Evolutionary conservation across 2,888 invertebrate genomes (phyloP).

Genomic region (Pyrocoelia pectoralis): DNA sequence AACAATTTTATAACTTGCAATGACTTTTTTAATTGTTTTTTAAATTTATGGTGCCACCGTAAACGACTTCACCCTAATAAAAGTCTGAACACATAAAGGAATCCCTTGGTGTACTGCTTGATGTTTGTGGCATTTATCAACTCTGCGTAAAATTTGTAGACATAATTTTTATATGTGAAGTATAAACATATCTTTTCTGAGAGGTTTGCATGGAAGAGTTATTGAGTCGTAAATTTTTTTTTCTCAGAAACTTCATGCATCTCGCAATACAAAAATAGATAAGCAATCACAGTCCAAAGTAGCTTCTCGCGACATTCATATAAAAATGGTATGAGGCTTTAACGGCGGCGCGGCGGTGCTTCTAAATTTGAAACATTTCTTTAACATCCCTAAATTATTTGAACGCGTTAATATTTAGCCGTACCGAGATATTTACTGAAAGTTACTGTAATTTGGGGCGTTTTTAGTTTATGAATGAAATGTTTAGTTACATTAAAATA

Average conservation of each 20-base stretch:
- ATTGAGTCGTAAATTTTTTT: not conserved
- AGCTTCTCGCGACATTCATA: too few relatives aligned
- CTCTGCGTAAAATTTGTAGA: constrained; percentile 8
- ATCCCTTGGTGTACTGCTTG: constrained; percentile 18
- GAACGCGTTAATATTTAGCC: too few relatives aligned
- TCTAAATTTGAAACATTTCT: too few relatives aligned
- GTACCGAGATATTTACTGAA: too few relatives aligned
- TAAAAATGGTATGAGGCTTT: too few relatives aligned
- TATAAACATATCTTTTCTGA: not conserved
- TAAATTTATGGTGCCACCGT: constrained; percentile 19
- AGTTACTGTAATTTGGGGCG: too few relatives aligned
- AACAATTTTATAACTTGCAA: not conserved
- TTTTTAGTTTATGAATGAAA: too few relatives aligned
- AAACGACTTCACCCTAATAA: constrained; percentile 23
- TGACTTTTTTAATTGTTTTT: constrained; percentile 22
- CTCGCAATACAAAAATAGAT: constrained; percentile 1
- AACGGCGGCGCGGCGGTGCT: too few relatives aligned
- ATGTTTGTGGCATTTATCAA: constrained; percentile 22
- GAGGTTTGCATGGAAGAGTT: not conserved
- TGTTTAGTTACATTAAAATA: too few relatives aligned
- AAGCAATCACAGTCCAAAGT: too few relatives aligned
- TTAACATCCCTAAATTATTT: too few relatives aligned
- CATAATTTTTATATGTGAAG: constrained; percentile 5
- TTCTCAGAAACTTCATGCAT: too few relatives aligned
- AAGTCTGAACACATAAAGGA: constrained; percentile 20